Evolutionary conservation across 23 tunicate genomes (phyloP), one percentile per base, ranked within the genome.

Genomic region (Halocynthia aurantium): DNA sequence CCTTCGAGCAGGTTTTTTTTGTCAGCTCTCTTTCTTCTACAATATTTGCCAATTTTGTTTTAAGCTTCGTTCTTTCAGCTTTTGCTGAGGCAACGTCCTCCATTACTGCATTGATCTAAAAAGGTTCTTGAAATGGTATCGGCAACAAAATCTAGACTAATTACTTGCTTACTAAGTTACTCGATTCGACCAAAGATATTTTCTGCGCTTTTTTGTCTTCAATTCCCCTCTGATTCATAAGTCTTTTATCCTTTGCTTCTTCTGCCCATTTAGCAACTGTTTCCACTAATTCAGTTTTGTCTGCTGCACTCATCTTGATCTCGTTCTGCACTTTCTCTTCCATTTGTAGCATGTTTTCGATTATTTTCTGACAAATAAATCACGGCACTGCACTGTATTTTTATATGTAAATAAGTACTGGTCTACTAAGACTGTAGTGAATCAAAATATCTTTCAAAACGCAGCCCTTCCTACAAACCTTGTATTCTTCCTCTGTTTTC

Each of bases 151-250:
- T 13, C 63, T 13, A 13, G 15, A n/a, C 17, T 58, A 13, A 13
- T 58, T 13, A n/a, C 17, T 58, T 58, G 22, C 70, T 11, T 65
- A 65, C 70, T 49, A 65, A 15, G 31, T 65, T 65, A 15, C 31
- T 65, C 31, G 70, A 65, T 65, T 65, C 70, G 49, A 65, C 70
- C 70, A 65, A 20, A 65, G 31, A 20, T 9, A 49, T 65, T 15
- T 65, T 65, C 70, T 65, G 70, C 70, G 31, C 31, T 65, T 65
- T 65, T 15, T 49, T 65, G 31, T 65, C 19, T 65, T 65, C 70
- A 9, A 65, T 65, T 65, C 31, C 6, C 19, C 31, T 49, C 9
- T 65, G 22, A 10, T 40, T 8, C 31, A 20, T 49, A 10, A 20
- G 22, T 15, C 19, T 65, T 65, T 65, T 65, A 8, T 65, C 70